Base-by-base conservation (phyloP, 1,140 invertebrate genomes). In the Yoshiicerus persimilis region DNA sequence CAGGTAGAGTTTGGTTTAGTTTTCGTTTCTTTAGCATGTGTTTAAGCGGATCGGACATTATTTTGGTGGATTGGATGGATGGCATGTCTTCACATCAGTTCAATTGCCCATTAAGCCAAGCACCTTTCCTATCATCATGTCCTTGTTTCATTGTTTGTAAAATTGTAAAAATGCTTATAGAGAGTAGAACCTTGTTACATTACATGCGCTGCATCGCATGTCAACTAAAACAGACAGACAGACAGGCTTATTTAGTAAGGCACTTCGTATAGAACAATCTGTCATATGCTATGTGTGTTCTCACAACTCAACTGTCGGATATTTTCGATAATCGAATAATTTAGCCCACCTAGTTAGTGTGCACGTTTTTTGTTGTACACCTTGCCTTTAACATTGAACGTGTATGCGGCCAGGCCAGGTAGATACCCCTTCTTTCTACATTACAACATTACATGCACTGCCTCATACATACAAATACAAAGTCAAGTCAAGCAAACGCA, bases 41-140 rank as follows among this genome's bases (percentile, higher is more conserved):
- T 80, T 80, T 23, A 38, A 32, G 30, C 75, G 75, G 75, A 36
- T 80, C 75, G 75, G 75, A 80, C 75, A 80, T 38, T 34, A 56
- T 56, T n/a, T 80, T 34, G 75, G 32, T 80, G 75, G n/a, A 27
- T 32, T 20, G 75, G 20, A 34, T 30, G 34, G 30, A 38, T 80
- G 75, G 75, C 75, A 80, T 80, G 75, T 80, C 75, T 80, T 80
- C 75, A 80, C 75, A 80, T 80, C 75, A 80, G 32, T 32, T 80
- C 75, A 80, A 80, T 80, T 80, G 75, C 75, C 75, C 34, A 80
- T 80, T 80, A 80, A 80, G 75, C 32, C 75, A 80, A 80, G 75
- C 75, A 80, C 75, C 75, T 80, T 80, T 80, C 75, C 75, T 80
- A 80, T 84, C 83, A 84, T 84, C 41, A 84, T 62, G 83, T 84